phyloP scores from a whole-genome alignment of 2,113 vertebrate genomes.

The Pachycephala philippinensis region DNA sequence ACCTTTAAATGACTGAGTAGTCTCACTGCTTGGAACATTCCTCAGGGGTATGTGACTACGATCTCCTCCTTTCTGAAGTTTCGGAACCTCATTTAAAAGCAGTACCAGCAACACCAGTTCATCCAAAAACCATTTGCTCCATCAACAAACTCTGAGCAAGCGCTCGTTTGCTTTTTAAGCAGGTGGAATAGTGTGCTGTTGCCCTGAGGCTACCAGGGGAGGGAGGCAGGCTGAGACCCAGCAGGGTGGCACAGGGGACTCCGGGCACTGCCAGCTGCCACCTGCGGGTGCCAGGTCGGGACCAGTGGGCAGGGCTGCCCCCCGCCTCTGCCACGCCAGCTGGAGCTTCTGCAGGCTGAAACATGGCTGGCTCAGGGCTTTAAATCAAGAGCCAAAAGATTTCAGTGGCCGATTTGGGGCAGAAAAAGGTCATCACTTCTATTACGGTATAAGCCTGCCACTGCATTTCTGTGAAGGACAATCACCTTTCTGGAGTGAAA shows the following conservation, averaged over 20 bases:
- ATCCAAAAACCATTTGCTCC: background rate
- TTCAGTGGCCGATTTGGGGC: rapidly evolving
- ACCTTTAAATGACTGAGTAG: background rate
- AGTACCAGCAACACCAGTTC: rapidly evolving
- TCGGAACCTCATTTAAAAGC: background rate
- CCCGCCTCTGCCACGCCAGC: rapidly evolving
- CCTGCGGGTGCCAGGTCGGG: rapidly evolving
- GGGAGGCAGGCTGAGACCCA: rapidly evolving
- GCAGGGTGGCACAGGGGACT: rapidly evolving
- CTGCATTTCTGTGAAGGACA: background rate
- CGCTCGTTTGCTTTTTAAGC: rapidly evolving
- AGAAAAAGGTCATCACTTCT: background rate
- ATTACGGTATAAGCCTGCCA: background rate
- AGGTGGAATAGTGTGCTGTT: background rate
- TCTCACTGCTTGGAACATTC: background rate
- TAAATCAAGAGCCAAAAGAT: background rate
- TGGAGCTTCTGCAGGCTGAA: background rate
- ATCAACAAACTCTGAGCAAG: rapidly evolving
- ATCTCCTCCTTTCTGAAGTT: background rate
- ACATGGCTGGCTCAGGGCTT: rapidly evolving
- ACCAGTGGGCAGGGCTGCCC: rapidly evolving
- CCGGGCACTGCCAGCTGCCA: background rate
- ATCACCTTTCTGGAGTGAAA: background rate
- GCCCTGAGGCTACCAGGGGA: background rate
- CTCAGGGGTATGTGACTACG: rapidly evolving